Base-by-base conservation (phyloP, 2,797 vertebrate genomes). In the Gallinago nigripennis region DNA sequence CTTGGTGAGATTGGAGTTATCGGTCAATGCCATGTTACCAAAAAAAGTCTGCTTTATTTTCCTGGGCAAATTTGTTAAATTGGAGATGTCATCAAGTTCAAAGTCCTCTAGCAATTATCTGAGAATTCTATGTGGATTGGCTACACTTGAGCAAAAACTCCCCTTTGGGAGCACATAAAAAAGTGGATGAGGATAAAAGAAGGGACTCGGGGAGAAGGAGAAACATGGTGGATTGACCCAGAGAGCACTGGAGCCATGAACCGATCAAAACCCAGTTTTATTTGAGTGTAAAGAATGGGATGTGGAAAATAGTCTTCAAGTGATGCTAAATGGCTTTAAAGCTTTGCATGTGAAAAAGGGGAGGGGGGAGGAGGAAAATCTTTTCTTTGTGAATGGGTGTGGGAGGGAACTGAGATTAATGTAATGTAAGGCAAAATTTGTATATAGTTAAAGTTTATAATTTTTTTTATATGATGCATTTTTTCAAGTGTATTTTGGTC, bases 401-500 rank as follows among this genome's bases (percentile, higher is more conserved):
- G 73, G 90, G 82, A 84, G 79, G 77, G 69, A 30, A 12, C 88
- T 16, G 87, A 92, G 82, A 66, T 93, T 64, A 82, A 70, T 3
- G 5, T 69, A 57, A 87, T 5, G 57, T 92, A 75, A 90, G 89
- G 93, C 95, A 45, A 90, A 65, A 75, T 95, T 97, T 97, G 96
- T 97, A 97, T 53, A 98, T 97, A 97, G 93, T 95, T 91, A 57
- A 94, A 94, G 88, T 96, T 97, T 97, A 92, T 97, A 96, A 95
- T 95, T 97, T 97, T 97, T 97, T 97, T 96, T 97, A 97, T 97
- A 97, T 96, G 94, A 96, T 69, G 94, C 95, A 95, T 97, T 97
- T 97, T 97, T 98, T 97, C 97, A 98, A 91, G 97, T 97, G 97
- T 97, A 97, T 97, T 97, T 95, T 89, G 90, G 97, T 98, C 97